Conservation (phyloP, 2,797 vertebrate genomes). For the Molossus alvarezi region DNA sequence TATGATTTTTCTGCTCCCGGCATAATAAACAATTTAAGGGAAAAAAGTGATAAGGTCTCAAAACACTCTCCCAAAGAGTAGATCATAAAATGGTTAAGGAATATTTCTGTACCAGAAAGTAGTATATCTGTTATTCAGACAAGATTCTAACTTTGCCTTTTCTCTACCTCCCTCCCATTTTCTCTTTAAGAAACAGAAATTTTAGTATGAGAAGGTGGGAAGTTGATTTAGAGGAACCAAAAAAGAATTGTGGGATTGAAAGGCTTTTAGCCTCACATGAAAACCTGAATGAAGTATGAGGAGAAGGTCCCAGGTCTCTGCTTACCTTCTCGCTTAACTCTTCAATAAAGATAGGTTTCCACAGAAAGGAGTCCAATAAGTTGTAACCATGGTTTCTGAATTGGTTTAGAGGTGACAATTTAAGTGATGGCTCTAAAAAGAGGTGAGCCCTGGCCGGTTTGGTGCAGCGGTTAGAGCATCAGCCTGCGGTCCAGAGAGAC, state of each 20-base stretch:
- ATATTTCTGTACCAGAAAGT: constrained; percentile 33
- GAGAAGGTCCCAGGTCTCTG: neutral
- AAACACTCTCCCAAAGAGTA: constrained; percentile 33
- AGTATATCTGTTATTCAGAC: constrained; percentile 47
- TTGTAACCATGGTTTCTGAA: constrained; percentile 14
- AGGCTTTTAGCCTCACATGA: neutral
- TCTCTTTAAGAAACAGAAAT: constrained; percentile 25
- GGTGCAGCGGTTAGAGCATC: too few relatives aligned
- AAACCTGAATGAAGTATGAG: neutral
- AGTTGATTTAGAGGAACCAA: neutral
- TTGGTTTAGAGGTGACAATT: constrained; percentile 50
- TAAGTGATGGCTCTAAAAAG: constrained; percentile 11
- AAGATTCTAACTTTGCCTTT: constrained; percentile 58
- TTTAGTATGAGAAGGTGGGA: neutral
- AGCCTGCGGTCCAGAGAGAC: too few relatives aligned
- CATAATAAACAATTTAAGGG: constrained; percentile 61
- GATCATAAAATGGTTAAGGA: neutral
- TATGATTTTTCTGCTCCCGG: constrained; percentile 11
- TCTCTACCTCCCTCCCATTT: neutral
- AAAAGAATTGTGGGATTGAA: neutral
- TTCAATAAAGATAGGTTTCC: neutral
- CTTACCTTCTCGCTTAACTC: neutral
- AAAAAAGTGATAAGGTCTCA: neutral
- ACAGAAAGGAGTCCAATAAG: neutral
- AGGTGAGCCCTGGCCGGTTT: too few relatives aligned